Conservation (phyloP, 2,888 invertebrate genomes). For the Amphipoea lucens region DNA sequence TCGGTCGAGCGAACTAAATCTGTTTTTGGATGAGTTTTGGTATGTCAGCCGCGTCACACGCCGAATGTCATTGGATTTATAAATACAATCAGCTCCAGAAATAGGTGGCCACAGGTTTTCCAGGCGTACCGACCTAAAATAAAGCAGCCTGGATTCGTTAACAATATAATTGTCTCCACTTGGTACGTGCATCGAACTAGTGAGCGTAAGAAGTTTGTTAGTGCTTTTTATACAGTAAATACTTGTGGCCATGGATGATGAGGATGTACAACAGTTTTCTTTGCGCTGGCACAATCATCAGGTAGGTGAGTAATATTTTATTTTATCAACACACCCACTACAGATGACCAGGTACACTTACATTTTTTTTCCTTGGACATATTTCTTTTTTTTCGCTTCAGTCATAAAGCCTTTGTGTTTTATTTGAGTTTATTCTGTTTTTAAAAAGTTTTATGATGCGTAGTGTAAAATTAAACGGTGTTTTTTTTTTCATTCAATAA, state of each 20-base stretch:
- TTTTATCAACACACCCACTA: conserved; percentile 78
- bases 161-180: conserved; percentile 89
- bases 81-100: conserved; percentile 91
- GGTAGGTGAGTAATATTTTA: conserved; percentile 90
- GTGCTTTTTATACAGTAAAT: conserved; percentile 76
- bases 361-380: conserved; percentile 57
- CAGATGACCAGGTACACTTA: conserved; percentile 70
- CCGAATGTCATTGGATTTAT: conserved; percentile 91
- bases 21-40: conserved; percentile 90
- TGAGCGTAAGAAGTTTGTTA: conserved; percentile 80
- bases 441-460: conserved; percentile 16
- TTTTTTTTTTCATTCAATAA: conserved; percentile 6
- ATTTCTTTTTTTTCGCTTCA: conserved; percentile 61
- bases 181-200: conserved; percentile 79
- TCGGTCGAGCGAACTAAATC: conserved; percentile 86
- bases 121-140: conserved; percentile 90
- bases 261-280: conserved; percentile 94
- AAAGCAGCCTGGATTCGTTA: conserved; percentile 90
- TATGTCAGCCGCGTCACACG: conserved; percentile 89
- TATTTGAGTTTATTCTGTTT: conserved; percentile 52
- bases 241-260: conserved; percentile 88
- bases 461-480: conserved; percentile 29
- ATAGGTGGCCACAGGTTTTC: conserved; percentile 91
- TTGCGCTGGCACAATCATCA: conserved; percentile 96
- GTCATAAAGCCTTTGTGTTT: conserved; percentile 56